Evolutionary conservation across 2,888 invertebrate species (phyloP), one percentile per base, ranked within the genome.

Genomic region (Hyposoter didymator): DNA sequence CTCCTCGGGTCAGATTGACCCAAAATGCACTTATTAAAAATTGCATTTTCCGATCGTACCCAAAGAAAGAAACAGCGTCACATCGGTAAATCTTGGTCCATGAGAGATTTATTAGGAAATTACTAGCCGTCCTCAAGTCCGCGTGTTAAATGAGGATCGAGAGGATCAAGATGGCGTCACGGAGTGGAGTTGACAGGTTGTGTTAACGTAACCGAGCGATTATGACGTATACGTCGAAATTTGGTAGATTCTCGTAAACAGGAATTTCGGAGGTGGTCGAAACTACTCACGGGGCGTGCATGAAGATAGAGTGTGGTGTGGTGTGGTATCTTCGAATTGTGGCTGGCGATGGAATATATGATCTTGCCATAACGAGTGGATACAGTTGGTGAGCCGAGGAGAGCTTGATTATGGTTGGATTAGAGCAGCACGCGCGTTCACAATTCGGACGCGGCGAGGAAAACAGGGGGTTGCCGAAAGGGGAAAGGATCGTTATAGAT

Each of bases 401-500:
- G 81, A 78, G 81, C 85, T 88, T 88, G 92, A 93, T 93, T 91
- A 92, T 91, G 90, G 90, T 87, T 87, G 91, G 89, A 91, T 91
- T 90, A 91, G 90, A 89, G 83, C 69, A 76, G 47, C 49, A 66
- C 66, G 49, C 19, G 66, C 64, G 49, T 66, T 59, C n/a, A 22
- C 8, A 62, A 62, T 75, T n/a, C 17, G 45, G 19, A n/a, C 10
- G 39, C 39, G 59, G 43, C 12, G 43, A 35, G 62, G 74, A 28
- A 43, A 12, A 14, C 14, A 45, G 8, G 49, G 59, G 64, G 10
- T 55, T 22, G 66, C 39, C 28, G 59, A 14, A 28, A 86, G 87
- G 82, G 87, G 87, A 87, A 87, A 88, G 90, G 90, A 93, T 92
- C 91, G 93, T 91, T 92, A 90, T 84, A 92, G 93, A 93, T 93